phyloP scores from a whole-genome alignment of 2,888 invertebrate genomes.

The Escarpia spicata region DNA sequence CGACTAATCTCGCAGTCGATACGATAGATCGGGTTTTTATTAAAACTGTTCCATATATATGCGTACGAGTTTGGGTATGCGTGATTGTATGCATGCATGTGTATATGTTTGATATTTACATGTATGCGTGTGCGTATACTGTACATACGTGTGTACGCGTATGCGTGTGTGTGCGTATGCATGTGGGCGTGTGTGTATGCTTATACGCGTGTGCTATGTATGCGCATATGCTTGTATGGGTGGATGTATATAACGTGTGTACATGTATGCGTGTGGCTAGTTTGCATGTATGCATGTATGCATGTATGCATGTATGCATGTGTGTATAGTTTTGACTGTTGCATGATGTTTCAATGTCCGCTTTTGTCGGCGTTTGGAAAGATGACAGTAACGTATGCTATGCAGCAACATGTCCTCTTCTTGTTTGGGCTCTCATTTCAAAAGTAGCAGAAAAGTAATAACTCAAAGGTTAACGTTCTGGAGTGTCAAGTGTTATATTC shows the following conservation, averaged over 20 bases:
- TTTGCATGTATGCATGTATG: too few relatives aligned
- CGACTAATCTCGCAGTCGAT: too few relatives aligned
- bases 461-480: neutral
- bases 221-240: too few relatives aligned
- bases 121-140: neutral
- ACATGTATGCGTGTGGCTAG: too few relatives aligned
- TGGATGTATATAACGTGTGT: too few relatives aligned
- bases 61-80: neutral
- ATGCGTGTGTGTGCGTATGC: neutral
- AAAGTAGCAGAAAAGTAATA: neutral
- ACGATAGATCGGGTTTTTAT: too few relatives aligned
- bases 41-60: too few relatives aligned
- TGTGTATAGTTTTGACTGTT: too few relatives aligned
- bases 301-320: too few relatives aligned
- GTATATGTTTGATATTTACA: neutral
- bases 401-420: neutral
- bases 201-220: too few relatives aligned
- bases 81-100: neutral
- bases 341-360: neutral
- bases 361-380: neutral
- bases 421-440: neutral
- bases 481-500: neutral
- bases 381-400: neutral
- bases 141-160: neutral
- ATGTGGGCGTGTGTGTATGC: too few relatives aligned